Conservation (phyloP, 2,113 vertebrate genomes). For the Opisthocomus hoazin region DNA sequence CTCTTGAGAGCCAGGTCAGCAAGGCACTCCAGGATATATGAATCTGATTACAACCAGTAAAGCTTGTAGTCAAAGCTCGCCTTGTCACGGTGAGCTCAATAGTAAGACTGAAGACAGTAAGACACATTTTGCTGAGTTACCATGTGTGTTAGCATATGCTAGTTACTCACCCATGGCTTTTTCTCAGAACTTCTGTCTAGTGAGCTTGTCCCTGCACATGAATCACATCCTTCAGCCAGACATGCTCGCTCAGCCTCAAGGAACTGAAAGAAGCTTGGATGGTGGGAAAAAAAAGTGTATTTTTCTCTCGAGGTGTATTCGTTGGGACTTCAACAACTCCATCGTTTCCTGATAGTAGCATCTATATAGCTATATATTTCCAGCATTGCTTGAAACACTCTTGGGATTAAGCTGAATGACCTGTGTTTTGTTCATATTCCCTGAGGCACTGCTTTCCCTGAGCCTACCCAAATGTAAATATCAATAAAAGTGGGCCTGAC, state of each 20-base stretch:
- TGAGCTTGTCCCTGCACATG: neutral
- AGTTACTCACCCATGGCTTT: neutral
- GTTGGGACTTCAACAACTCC: neutral
- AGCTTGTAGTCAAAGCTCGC: neutral
- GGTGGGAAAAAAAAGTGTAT: neutral
- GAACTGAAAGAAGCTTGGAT: neutral
- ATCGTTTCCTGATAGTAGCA: neutral
- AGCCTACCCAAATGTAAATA: neutral
- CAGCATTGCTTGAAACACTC: neutral
- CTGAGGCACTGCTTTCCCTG: neutral
- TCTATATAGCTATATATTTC: neutral
- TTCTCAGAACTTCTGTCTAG: neutral
- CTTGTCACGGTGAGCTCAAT: neutral
- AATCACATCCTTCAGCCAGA: neutral
- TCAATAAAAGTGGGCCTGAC: neutral
- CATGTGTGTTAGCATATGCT: neutral
- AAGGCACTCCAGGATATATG: rapidly evolving
- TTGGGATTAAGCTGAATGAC: neutral
- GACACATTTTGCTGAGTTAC: neutral
- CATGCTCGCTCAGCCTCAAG: neutral
- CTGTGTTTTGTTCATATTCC: neutral
- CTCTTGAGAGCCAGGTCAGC: neutral
- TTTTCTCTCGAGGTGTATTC: neutral
- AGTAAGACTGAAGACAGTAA: neutral
- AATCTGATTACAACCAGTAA: neutral